phyloP scores from a whole-genome alignment of 1,140 invertebrate species.

The Magallana ariakensis region DNA sequence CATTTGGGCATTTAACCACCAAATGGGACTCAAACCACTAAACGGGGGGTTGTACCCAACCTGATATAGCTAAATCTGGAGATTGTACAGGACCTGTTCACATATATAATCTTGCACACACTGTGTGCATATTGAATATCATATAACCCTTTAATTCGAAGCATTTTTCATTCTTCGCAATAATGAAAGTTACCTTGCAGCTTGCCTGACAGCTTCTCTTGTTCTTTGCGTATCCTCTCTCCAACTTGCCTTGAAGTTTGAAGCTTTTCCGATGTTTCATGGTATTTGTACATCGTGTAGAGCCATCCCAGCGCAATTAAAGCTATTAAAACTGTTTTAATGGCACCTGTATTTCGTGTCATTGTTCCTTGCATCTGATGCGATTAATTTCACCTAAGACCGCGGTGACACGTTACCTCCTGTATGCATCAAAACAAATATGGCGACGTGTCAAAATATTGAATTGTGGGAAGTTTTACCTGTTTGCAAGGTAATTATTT shows the following conservation, averaged over 20 bases:
- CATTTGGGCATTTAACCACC: too few species aligned
- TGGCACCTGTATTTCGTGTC: slow-evolving; percentile 37
- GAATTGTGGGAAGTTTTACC: slow-evolving; percentile 26
- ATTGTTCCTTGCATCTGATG: slow-evolving; percentile 33
- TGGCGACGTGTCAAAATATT: slow-evolving; percentile 44
- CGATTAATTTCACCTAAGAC: neutral
- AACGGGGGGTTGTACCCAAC: too few species aligned
- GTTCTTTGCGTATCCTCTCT: slow-evolving; percentile 30
- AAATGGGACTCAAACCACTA: too few species aligned
- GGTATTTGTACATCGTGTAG: slow-evolving; percentile 41
- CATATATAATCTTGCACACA: too few species aligned
- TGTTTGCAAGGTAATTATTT: slow-evolving; percentile 2
- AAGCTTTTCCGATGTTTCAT: slow-evolving; percentile 28
- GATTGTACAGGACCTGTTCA: too few species aligned
- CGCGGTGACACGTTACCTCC: slow-evolving; percentile 43
- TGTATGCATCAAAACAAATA: slow-evolving; percentile 48
- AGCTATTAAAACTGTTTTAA: slow-evolving; percentile 36
- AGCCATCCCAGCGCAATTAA: slow-evolving; percentile 24
- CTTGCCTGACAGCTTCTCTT: slow-evolving; percentile 30
- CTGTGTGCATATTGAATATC: too few species aligned
- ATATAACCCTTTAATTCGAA: too few species aligned
- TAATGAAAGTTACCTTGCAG: slow-evolving; percentile 28
- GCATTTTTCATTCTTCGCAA: too few species aligned
- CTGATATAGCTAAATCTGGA: too few species aligned
- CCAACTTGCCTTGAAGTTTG: slow-evolving; percentile 31